A percentile compares a stretch with the other conserved stretches of the same genome.
phyloP scores from a whole-genome alignment of 2,113 vertebrate genomes.

The Polypterus bichir region DNA sequence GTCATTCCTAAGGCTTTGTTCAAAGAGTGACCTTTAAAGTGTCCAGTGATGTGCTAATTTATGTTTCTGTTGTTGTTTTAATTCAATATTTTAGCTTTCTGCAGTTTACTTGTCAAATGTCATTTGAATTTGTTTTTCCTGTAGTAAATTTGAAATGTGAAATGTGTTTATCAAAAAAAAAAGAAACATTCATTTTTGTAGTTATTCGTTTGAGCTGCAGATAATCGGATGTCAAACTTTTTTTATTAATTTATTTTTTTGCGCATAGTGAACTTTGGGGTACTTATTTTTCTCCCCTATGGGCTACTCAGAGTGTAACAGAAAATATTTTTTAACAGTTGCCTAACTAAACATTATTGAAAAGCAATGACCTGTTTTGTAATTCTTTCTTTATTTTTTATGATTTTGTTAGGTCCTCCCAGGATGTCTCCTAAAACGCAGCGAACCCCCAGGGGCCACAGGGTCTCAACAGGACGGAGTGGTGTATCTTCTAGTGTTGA shows the following conservation, averaged over 20 bases:
- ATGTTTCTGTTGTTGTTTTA: neutral
- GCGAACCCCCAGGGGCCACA: constrained; percentile 82
- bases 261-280: constrained; percentile 6
- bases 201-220: no score
- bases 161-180: no score
- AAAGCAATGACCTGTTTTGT: constrained; percentile 25
- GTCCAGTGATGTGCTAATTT: no score
- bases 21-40: no score
- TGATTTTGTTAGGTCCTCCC: constrained; percentile 65
- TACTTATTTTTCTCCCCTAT: constrained; percentile 7
- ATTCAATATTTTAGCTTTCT: constrained; percentile 13
- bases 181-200: no score
- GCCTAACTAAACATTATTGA: constrained; percentile 18
- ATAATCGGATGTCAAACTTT: neutral
- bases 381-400: constrained; percentile 36
- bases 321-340: constrained; percentile 1
- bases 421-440: constrained; percentile 98
- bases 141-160: no score
- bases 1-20: no score
- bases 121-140: no score
- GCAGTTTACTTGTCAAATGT: neutral
- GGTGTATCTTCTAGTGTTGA: constrained; percentile 73
- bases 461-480: constrained; percentile 75
- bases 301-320: neutral
- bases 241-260: neutral